These are phyloP conservation scores for Ips typographus DNA, from an alignment of 1,140 invertebrate genomes.

Conservation along the genomic window DNA sequence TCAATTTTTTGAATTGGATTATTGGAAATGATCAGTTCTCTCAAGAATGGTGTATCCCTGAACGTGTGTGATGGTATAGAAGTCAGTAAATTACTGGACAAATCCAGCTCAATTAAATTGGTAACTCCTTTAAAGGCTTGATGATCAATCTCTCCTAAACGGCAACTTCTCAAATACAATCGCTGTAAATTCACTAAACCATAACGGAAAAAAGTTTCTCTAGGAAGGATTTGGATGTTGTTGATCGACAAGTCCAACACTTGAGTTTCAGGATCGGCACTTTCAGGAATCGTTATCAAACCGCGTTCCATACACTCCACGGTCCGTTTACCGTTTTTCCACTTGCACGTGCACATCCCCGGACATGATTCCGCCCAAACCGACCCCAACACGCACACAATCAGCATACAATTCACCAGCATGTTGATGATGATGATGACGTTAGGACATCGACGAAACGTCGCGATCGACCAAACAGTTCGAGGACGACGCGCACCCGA, in stretches of 20 bases:
- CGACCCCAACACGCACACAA: background rate
- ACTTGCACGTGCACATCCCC: constrained; percentile 82
- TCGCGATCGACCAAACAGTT: background rate
- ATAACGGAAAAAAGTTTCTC: constrained; percentile 76
- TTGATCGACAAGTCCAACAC: constrained; percentile 87
- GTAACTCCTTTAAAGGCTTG: constrained; percentile 79
- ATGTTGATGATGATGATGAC: background rate
- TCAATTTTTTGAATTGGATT: constrained; percentile 82
- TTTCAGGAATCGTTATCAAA: constrained; percentile 78
- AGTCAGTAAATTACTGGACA: constrained; percentile 79
- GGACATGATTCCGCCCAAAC: constrained; percentile 61
- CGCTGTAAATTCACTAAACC: constrained; percentile 84
- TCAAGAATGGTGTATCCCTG: constrained; percentile 72
- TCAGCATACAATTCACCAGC: background rate
- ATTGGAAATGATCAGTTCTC: constrained; percentile 74
- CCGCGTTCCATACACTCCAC: constrained; percentile 83
- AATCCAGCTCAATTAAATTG: constrained; percentile 85
- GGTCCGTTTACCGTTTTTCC: constrained; percentile 89
- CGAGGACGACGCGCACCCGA: constrained; percentile 2
- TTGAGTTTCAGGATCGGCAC: constrained; percentile 83
- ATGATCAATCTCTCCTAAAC: constrained; percentile 80
- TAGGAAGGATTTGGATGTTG: constrained; percentile 76
- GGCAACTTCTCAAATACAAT: constrained; percentile 78
- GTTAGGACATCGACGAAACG: background rate
- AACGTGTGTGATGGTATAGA: constrained; percentile 77